phyloP scores from a whole-genome alignment of 2,113 vertebrate species.

The Morone saxatilis region DNA sequence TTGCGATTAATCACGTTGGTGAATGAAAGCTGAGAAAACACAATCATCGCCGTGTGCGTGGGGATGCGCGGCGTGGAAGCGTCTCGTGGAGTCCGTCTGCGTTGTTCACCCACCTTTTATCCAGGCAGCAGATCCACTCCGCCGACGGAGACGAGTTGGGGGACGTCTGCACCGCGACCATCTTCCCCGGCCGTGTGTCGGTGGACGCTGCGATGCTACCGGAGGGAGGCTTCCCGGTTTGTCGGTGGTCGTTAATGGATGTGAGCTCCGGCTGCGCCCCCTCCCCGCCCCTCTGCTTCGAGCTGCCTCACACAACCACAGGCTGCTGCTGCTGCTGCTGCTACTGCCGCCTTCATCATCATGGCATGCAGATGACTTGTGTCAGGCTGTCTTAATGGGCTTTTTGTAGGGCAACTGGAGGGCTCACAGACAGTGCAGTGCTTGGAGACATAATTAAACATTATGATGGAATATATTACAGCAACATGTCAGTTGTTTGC shows the following conservation, averaged over 20 bases:
- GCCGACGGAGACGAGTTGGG: slow-evolving; percentile 88
- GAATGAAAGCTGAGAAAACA: slow-evolving; percentile 54
- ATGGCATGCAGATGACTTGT: slow-evolving; percentile 49
- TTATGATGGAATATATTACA: background rate
- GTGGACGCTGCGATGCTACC: slow-evolving; percentile 44
- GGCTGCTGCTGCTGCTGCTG: slow-evolving; percentile 42
- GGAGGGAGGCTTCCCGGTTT: slow-evolving; percentile 68
- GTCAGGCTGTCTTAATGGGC: slow-evolving; percentile 26
- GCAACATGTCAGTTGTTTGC: background rate
- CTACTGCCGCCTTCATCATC: slow-evolving; percentile 40
- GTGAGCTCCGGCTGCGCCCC: slow-evolving; percentile 65
- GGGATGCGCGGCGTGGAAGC: slow-evolving; percentile 30
- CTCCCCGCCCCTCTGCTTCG: slow-evolving; percentile 57
- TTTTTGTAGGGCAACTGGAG: slow-evolving; percentile 23
- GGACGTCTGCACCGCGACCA: slow-evolving; percentile 92
- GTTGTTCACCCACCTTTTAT: slow-evolving; percentile 90
- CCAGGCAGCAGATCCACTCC: slow-evolving; percentile 96
- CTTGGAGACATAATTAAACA: background rate
- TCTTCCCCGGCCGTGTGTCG: slow-evolving; percentile 83
- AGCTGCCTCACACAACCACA: slow-evolving; percentile 52
- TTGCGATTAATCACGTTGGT: slow-evolving; percentile 67
- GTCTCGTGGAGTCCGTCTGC: background rate
- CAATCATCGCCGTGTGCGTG: background rate
- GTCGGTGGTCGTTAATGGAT: slow-evolving; percentile 75
- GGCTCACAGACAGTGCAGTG: background rate